Conservation (phyloP, 92 coral and sea anemone species). For the Heliopora coerulea region DNA sequence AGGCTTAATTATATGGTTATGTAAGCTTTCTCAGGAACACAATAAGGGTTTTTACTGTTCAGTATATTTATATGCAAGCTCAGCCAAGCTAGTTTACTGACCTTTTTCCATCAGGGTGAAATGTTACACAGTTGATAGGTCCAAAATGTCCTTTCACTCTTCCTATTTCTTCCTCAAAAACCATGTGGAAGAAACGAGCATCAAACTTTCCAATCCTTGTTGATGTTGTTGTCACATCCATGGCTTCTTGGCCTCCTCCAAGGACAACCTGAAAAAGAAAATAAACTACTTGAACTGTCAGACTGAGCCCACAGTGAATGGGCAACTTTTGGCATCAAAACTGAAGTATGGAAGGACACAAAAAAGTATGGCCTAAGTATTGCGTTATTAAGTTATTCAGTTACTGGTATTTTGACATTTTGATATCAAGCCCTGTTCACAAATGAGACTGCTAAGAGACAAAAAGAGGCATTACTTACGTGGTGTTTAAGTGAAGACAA, state of each 20-base stretch:
- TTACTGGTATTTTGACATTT: too few relatives aligned
- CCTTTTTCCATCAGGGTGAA: constrained; percentile 99
- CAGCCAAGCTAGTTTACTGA: constrained; percentile 27
- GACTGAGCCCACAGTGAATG: not conserved
- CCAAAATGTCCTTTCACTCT: constrained; percentile 99
- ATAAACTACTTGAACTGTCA: not conserved
- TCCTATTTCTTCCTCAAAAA: constrained; percentile 96
- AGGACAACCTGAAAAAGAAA: constrained; percentile 65
- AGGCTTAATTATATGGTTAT: too few relatives aligned
- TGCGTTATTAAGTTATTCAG: too few relatives aligned
- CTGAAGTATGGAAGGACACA: too few relatives aligned
- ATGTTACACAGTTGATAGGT: constrained; percentile 90
- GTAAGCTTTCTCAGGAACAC: too few relatives aligned
- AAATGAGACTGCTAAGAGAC: too few relatives aligned
- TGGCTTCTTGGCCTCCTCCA: constrained; percentile 98
- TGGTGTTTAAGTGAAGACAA: constrained; percentile 89
- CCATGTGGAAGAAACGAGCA: constrained; percentile 87
- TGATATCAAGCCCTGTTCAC: too few relatives aligned
- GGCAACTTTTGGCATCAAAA: too few relatives aligned
- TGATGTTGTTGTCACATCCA: constrained; percentile 98
- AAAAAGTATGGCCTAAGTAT: too few relatives aligned
- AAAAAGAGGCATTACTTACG: too few relatives aligned
- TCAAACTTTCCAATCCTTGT: constrained; percentile 96
- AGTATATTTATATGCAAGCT: too few relatives aligned
- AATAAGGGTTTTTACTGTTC: too few relatives aligned